These are phyloP conservation scores for Epirrhoe alternata DNA, from an alignment of 2,888 invertebrate species.

Conservation along the genomic window DNA sequence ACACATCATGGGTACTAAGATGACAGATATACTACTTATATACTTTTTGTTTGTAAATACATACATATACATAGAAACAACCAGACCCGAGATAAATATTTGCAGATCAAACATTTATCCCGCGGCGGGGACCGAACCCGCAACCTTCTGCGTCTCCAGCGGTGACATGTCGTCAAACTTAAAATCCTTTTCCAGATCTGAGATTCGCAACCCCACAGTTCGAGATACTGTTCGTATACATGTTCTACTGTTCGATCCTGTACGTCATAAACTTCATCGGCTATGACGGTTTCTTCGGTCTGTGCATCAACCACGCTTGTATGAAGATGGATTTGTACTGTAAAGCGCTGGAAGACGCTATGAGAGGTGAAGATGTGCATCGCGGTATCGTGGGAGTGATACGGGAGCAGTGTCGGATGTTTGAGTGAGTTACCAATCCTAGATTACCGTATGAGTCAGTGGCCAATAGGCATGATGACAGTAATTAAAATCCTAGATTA, in stretches of 20 bases:
- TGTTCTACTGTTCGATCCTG: slow-evolving; percentile 47
- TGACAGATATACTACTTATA: too few relatives aligned
- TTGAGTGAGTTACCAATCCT: slow-evolving; percentile 47
- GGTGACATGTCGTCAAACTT: too few relatives aligned
- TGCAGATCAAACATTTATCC: too few relatives aligned
- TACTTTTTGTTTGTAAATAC: too few relatives aligned
- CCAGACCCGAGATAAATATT: too few relatives aligned
- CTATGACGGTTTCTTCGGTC: slow-evolving; percentile 66
- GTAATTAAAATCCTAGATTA: too few relatives aligned
- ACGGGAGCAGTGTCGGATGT: slow-evolving; percentile 59
- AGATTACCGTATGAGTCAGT: too few relatives aligned
- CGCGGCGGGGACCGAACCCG: too few relatives aligned
- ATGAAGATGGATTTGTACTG: slow-evolving; percentile 65
- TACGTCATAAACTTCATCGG: slow-evolving; percentile 59
- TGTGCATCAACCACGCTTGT: slow-evolving; percentile 65
- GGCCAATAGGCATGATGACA: too few relatives aligned
- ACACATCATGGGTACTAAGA: too few relatives aligned
- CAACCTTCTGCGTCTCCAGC: too few relatives aligned
- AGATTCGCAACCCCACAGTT: slow-evolving; percentile 60
- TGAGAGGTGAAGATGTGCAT: slow-evolving; percentile 41
- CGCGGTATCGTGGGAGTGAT: slow-evolving; percentile 53
- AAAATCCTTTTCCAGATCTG: background rate
- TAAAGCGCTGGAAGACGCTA: slow-evolving; percentile 56
- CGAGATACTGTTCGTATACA: slow-evolving; percentile 58
- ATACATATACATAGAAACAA: too few relatives aligned